These are phyloP conservation scores for Alligator sinensis DNA, from an alignment of 2,113 vertebrate species.

Conservation along the genomic window DNA sequence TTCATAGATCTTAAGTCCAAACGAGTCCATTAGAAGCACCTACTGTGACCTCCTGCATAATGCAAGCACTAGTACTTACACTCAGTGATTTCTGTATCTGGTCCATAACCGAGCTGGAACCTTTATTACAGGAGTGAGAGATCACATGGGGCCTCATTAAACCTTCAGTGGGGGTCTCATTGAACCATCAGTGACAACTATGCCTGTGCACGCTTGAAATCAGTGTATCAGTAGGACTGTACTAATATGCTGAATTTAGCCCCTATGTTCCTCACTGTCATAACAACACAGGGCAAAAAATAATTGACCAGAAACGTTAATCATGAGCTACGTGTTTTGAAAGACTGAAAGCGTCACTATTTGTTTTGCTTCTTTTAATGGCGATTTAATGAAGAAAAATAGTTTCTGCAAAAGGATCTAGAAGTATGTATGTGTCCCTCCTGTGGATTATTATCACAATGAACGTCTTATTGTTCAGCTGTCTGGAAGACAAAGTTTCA, in stretches of 20 bases:
- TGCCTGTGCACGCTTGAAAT: constrained; percentile 1
- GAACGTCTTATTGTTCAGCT: neutral
- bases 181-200: neutral
- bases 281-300: constrained; percentile 49
- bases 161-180: neutral
- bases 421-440: neutral
- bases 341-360: neutral
- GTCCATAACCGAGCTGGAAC: neutral
- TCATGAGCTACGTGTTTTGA: constrained; percentile 55
- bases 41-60: constrained; percentile 50
- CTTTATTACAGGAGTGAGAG: neutral
- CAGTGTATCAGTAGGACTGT: constrained; percentile 64
- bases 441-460: neutral
- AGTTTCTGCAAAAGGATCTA: neutral
- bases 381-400: constrained; percentile 44
- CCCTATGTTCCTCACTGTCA: constrained; percentile 47
- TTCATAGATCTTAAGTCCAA: constrained; percentile 60
- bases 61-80: neutral
- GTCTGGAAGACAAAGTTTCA: neutral
- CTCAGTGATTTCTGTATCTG: neutral
- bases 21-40: constrained; percentile 68
- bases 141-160: no score
- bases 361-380: neutral
- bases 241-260: constrained; percentile 57
- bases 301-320: constrained; percentile 31